These are phyloP conservation scores for Crambe crambe DNA, from an alignment of 37 sponge, comb jelly and placozoan genomes.

Conservation along the genomic window DNA sequence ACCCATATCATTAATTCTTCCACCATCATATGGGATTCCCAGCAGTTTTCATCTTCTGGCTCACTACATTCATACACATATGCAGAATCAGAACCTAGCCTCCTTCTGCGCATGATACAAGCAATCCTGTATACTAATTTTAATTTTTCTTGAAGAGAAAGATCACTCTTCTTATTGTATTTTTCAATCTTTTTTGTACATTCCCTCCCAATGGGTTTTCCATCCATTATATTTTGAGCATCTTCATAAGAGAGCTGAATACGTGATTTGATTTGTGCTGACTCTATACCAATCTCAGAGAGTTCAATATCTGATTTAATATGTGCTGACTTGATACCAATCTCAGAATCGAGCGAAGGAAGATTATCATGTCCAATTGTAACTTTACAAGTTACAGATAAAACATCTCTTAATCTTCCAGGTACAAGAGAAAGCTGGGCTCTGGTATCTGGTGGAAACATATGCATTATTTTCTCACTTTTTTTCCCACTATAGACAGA, in stretches of 20 bases:
- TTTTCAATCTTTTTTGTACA: too few species aligned
- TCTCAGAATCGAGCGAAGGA: too few species aligned
- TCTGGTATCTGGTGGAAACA: constrained; percentile 19
- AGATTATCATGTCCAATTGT: constrained; percentile 3
- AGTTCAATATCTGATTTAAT: not conserved
- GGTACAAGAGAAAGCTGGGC: constrained; percentile 24
- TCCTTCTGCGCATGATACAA: not conserved
- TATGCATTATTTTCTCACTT: not conserved
- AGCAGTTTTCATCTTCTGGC: constrained; percentile 8
- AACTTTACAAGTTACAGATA: constrained; percentile 17
- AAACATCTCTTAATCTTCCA: constrained; percentile 2
- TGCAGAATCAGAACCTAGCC: constrained; percentile 18
- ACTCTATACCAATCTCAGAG: constrained; percentile 1
- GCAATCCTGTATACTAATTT: constrained; percentile 40
- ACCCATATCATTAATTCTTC: constrained; percentile 86
- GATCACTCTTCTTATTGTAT: not conserved
- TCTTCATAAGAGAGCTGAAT: constrained; percentile 40
- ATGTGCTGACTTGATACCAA: too few species aligned
- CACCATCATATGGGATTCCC: constrained; percentile 47
- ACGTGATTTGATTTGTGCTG: constrained; percentile 28
- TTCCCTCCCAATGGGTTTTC: not conserved
- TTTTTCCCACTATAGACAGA: constrained; percentile 33
- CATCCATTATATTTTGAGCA: constrained; percentile 43
- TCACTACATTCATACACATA: constrained; percentile 26
- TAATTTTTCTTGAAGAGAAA: constrained; percentile 19